Evolutionary conservation across 2,888 invertebrate genomes (phyloP).

Genomic region (Andrena praecox): DNA sequence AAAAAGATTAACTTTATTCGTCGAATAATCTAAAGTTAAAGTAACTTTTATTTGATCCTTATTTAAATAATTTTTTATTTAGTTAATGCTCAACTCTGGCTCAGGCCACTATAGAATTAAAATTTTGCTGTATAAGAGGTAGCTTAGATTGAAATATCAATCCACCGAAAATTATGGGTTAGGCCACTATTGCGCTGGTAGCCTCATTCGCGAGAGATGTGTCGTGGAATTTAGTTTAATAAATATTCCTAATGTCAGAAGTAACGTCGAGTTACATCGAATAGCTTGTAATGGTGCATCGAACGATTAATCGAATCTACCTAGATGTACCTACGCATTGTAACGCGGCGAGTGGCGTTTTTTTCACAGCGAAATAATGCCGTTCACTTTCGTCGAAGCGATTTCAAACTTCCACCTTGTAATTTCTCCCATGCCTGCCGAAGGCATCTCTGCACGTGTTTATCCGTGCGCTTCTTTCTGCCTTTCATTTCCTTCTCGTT

Average conservation of each 20-base stretch:
- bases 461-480: slow-evolving; percentile 53
- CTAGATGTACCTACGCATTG: not conserved
- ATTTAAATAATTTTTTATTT: too few relatives aligned
- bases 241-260: not conserved
- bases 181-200: too few relatives aligned
- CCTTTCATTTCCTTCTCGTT: slow-evolving; percentile 68
- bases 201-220: not conserved
- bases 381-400: slow-evolving; percentile 45
- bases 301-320: slow-evolving; percentile 17
- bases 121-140: too few relatives aligned
- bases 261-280: not conserved
- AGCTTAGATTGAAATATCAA: too few relatives aligned
- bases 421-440: slow-evolving; percentile 26
- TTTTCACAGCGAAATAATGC: slow-evolving; percentile 18
- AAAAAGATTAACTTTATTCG: too few relatives aligned
- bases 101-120: too few relatives aligned
- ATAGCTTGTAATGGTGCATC: not conserved
- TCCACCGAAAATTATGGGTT: too few relatives aligned
- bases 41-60: too few relatives aligned
- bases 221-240: not conserved
- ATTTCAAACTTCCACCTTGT: slow-evolving; percentile 24
- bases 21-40: too few relatives aligned
- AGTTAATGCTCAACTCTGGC: too few relatives aligned
- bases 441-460: slow-evolving; percentile 37
- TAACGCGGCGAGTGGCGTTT: too few relatives aligned